Evolutionary conservation across 2,797 vertebrate species (phyloP).

Genomic region (Darevskia nairensis): DNA sequence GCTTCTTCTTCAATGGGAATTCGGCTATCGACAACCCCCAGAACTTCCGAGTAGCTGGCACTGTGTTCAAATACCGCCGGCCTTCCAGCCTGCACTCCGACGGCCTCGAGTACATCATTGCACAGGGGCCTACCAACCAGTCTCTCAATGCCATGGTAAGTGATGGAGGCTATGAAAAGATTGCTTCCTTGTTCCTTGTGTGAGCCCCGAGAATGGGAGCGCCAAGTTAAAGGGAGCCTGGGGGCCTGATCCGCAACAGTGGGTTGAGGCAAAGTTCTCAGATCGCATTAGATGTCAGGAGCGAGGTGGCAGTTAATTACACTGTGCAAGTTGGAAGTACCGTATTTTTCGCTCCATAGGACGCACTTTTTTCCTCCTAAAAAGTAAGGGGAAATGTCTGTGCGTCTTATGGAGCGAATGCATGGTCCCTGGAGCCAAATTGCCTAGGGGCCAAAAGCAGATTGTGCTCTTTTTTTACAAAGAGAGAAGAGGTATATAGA

Average conservation of each 20-base stretch:
- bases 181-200: not conserved
- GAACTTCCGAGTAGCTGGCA: constrained; percentile 90
- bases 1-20: constrained; percentile 93
- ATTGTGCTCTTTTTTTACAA: too few species aligned
- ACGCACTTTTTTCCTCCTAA: too few species aligned
- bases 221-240: not conserved
- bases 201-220: not conserved
- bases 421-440: too few species aligned
- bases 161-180: not conserved
- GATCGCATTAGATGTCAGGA: too few species aligned
- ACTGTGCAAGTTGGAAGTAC: too few species aligned
- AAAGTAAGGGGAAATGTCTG: too few species aligned
- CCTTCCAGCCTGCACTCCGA: constrained; percentile 83
- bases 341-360: too few species aligned
- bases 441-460: too few species aligned
- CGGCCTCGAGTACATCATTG: constrained; percentile 92
- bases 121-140: constrained; percentile 89
- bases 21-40: constrained; percentile 88
- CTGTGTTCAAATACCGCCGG: constrained; percentile 89
- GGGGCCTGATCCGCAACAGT: not conserved
- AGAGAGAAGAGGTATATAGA: too few species aligned
- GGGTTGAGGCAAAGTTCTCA: not conserved
- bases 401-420: too few species aligned
- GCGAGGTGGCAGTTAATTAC: too few species aligned
- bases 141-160: constrained; percentile 91